Evolutionary conservation across 1,140 invertebrate genomes (phyloP), one percentile per base, ranked within the genome.

Genomic region (Monochamus saltuarius): DNA sequence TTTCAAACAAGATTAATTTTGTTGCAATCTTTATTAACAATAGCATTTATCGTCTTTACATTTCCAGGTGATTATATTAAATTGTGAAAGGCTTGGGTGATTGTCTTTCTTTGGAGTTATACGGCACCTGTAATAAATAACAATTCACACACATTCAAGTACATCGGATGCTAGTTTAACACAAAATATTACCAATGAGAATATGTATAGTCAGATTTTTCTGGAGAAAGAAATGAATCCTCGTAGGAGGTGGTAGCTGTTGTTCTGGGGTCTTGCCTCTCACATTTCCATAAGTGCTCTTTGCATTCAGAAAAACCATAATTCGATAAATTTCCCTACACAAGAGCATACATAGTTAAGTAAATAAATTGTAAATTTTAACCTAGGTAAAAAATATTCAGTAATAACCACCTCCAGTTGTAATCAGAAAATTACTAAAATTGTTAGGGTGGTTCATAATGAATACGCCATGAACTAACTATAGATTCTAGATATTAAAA

Each of bases 241-340:
- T 34, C 40, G 16, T 61, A 56, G 13, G 56, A 13, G 1, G 58
- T 64, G n/a, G n/a, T 11, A 14, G 34, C 29, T 10, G 39, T 46
- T 16, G 10, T 38, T 36, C 53, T 34, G 4, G 49, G 36, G 9
- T 50, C 53, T 6, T 58, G 29, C 8, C n/a, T 35, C n/a, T 65
- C 60, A 38, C 37, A 59, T 13, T 55, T 17, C 64, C 64, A 65
- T 13, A 42, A 4, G 4, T 52, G 14, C 39, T 62, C 51, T 34
- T 56, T 59, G 13, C 35, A 43, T 9, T 62, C 51, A 2, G 17
- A 14, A 9, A 65, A 29, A 17, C 64, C 60, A 36, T 42, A 59
- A 37, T 56, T 36, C 1, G 50, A 56, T 36, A 62, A 14, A 13
- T 62, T 65, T 9, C 60, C 60, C 64, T 65, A 22, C 22, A 29